Base-by-base conservation (phyloP, 2,888 invertebrate species). In the Pristionchus maxplancki region DNA sequence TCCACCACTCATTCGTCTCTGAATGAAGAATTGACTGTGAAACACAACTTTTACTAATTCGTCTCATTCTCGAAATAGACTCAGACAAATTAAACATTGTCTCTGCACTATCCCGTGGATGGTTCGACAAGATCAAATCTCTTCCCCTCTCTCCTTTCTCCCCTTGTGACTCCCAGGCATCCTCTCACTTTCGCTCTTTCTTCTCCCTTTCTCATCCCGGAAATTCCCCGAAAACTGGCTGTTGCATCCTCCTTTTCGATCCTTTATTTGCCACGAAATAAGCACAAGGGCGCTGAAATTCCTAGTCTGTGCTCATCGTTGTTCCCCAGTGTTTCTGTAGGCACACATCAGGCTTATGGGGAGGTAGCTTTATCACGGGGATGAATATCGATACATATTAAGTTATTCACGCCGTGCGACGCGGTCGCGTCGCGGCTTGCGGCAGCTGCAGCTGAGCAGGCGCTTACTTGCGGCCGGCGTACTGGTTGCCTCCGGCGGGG, bases 401-500 rank as follows among this genome's bases (percentile, higher is more conserved):
- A 83, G 53, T 83, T 83, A 83, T 83, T 50, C 50, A 83, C 82
- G 82, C 34, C n/a, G 11, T 13, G 44, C 31, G 28, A 5, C 31
- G 53, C 50, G 53, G 82, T 50, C 53, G 82, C 82, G 82, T 34
- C 50, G 82, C 53, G 53, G 82, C 13, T 24, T 24, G 53, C 82
- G 8, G 20, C 82, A 53, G 50, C 15, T 17, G 78, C 44, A 24
- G 74, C 44, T 15, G n/a, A n/a, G 37, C 17, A 2, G 81, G 13
- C 34, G 53, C 37, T 83, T 83, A 83, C 82, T 83, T 83, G 50
- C 82, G 50, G 50, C 82, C 82, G 34, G 53, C 82, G 82, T 83
- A 83, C 53, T 50, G 53, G 82, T 83, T 83, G 78, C 78, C 78
- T 83, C 82, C 82, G 82, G 82, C 82, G 37, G 82, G 82, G 82